A percentile compares a stretch with the other conserved stretches of the same genome.
Evolutionary conservation across 2,888 invertebrate genomes (phyloP).

Genomic region (Acrobasis consociella): DNA sequence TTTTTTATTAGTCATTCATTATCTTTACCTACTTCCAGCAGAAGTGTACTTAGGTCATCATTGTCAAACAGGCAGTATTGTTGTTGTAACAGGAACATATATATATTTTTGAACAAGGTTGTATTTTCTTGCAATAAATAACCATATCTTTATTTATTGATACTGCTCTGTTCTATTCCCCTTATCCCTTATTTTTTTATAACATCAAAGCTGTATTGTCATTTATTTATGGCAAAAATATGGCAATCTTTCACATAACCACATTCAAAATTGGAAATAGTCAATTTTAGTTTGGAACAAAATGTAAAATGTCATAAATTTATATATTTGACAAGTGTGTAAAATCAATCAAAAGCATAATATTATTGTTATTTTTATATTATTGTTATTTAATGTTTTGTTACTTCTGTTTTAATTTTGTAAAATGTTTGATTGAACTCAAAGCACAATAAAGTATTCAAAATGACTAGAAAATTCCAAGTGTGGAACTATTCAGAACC

Average conservation of each 20-base stretch:
- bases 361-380: conserved; percentile 51
- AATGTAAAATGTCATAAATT: conserved; percentile 68
- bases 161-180: no score
- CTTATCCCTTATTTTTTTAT: no score
- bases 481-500: conserved; percentile 80
- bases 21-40: no score
- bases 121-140: not conserved
- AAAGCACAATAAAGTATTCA: conserved; percentile 50
- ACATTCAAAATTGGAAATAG: conserved; percentile 61
- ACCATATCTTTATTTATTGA: no score
- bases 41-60: not conserved
- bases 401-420: conserved; percentile 53
- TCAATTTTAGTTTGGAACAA: conserved; percentile 53
- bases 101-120: not conserved
- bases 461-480: conserved; percentile 80
- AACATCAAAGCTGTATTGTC: not conserved
- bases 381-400: conserved; percentile 59
- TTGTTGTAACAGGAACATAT: not conserved
- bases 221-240: not conserved
- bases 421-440: conserved; percentile 58
- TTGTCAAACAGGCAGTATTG: not conserved
- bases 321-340: conserved; percentile 69
- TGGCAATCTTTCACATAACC: conserved; percentile 19
- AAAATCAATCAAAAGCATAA: conserved; percentile 63
- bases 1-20: not conserved